phyloP scores from a whole-genome alignment of 1,140 invertebrate species.

The Zaprionus inermis region DNA sequence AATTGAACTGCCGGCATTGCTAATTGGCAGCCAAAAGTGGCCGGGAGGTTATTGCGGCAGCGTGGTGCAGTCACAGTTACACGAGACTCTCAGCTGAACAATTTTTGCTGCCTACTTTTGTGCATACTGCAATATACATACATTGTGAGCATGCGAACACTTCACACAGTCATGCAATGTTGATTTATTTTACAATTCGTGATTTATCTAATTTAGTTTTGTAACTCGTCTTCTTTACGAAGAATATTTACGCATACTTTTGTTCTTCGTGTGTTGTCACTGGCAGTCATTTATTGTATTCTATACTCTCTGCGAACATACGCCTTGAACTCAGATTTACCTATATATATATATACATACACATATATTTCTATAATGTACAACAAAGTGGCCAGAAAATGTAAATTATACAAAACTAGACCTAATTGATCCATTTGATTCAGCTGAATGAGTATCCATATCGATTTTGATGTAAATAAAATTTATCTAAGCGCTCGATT shows the following conservation, averaged over 20 bases:
- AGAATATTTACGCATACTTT: slow-evolving; percentile 5
- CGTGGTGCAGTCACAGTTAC: neutral
- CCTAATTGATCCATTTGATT: neutral
- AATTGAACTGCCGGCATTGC: slow-evolving; percentile 1
- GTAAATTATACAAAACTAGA: too few species aligned
- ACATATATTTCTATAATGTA: too few species aligned
- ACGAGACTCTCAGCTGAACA: neutral
- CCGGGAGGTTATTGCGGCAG: neutral
- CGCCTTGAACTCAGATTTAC: slow-evolving; percentile 11
- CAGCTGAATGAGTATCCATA: neutral
- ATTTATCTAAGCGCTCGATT: too few species aligned
- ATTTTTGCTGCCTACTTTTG: neutral
- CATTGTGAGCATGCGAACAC: neutral
- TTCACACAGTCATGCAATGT: neutral
- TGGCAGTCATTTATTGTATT: slow-evolving; percentile 13
- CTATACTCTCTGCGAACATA: too few species aligned
- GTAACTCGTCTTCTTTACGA: slow-evolving; percentile 8
- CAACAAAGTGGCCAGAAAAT: too few species aligned
- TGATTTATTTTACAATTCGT: neutral
- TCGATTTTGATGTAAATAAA: neutral
- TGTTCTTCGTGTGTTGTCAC: slow-evolving; percentile 38
- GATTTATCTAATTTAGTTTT: neutral
- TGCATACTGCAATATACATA: neutral
- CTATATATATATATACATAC: too few species aligned
- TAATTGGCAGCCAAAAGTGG: slow-evolving; percentile 3